These are phyloP conservation scores for Lerema accius DNA, from an alignment of 1,140 invertebrate genomes.

Conservation along the genomic window DNA sequence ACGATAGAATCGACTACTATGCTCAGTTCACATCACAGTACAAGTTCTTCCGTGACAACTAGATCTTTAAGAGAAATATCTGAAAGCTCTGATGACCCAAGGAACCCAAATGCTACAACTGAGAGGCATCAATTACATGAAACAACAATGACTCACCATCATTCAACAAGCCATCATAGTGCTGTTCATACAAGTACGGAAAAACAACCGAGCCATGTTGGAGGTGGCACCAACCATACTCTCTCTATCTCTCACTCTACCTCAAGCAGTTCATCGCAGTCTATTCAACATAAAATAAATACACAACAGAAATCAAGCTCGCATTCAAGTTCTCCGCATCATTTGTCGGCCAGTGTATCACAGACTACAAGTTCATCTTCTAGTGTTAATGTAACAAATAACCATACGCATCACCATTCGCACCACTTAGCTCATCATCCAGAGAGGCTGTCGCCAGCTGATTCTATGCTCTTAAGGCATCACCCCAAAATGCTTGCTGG, in stretches of 20 bases:
- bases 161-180: constrained; percentile 85
- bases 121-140: constrained; percentile 84
- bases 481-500: constrained; percentile 83
- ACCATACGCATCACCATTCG: constrained; percentile 82
- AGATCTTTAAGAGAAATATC: constrained; percentile 84
- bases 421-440: constrained; percentile 83
- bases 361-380: constrained; percentile 79
- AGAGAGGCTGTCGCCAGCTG: constrained; percentile 80
- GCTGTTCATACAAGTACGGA: constrained; percentile 85
- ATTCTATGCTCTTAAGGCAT: constrained; percentile 81
- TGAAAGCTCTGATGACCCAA: constrained; percentile 79
- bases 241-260: constrained; percentile 86
- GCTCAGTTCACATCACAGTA: constrained; percentile 86
- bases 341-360: constrained; percentile 80
- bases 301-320: constrained; percentile 78
- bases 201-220: constrained; percentile 83
- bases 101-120: constrained; percentile 73
- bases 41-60: constrained; percentile 84
- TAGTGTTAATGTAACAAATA: constrained; percentile 78
- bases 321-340: constrained; percentile 82
- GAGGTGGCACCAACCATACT: constrained; percentile 81
- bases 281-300: constrained; percentile 84
- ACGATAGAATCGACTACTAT: constrained; percentile 87
- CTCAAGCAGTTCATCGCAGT: constrained; percentile 84
- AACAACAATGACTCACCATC: constrained; percentile 85